Conservation (phyloP, 2,113 vertebrate genomes). For the Xenopus borealis region DNA sequence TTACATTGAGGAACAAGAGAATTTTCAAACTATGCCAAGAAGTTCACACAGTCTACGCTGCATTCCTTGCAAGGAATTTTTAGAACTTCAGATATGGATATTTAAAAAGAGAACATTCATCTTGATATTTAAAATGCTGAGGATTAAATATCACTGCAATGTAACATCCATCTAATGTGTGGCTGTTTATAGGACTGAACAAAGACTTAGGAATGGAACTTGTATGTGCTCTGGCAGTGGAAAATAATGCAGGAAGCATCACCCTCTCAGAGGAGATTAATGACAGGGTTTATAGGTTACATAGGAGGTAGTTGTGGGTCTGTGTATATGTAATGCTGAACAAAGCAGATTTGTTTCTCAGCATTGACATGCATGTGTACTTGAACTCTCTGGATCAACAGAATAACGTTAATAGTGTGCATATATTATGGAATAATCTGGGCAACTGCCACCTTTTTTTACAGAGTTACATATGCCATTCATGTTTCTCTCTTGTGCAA, state of each 20-base stretch:
- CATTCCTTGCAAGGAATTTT: background rate
- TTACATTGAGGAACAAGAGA: background rate
- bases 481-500: background rate
- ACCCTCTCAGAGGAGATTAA: slow-evolving; percentile 35
- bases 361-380: slow-evolving; percentile 44
- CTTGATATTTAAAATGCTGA: background rate
- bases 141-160: background rate
- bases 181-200: slow-evolving; percentile 15
- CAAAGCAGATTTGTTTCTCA: slow-evolving; percentile 45
- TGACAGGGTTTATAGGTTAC: slow-evolving; percentile 42
- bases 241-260: slow-evolving; percentile 35
- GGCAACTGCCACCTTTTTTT: slow-evolving; percentile 8
- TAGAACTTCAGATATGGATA: background rate
- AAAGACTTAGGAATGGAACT: slow-evolving; percentile 11
- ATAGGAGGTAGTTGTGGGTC: slow-evolving; percentile 44
- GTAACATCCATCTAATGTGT: background rate
- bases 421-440: slow-evolving; percentile 15
- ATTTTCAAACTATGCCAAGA: slow-evolving; percentile 2
- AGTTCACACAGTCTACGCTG: background rate
- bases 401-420: slow-evolving; percentile 40
- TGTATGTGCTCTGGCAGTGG: slow-evolving; percentile 27
- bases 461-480: background rate
- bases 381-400: slow-evolving; percentile 43
- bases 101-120: background rate
- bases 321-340: slow-evolving; percentile 45